These are phyloP conservation scores for Argynnis bischoffii DNA, from an alignment of 2,888 invertebrate species.

Conservation along the genomic window DNA sequence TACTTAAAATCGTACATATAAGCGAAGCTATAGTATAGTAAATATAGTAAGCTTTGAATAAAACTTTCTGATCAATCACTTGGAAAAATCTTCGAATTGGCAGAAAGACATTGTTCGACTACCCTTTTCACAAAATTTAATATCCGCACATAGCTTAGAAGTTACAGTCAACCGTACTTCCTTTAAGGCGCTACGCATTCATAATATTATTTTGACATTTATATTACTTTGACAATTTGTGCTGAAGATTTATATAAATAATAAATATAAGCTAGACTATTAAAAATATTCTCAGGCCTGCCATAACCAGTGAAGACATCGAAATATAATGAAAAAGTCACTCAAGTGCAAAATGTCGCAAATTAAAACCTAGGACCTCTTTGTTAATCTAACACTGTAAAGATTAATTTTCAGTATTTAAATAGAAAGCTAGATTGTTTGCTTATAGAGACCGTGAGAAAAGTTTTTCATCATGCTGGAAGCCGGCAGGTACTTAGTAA, in stretches of 20 bases:
- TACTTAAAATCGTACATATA: no score
- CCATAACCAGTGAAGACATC: constrained; percentile 36
- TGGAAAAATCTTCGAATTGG: neutral
- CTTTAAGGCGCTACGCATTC: neutral
- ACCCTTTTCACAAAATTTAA: no score
- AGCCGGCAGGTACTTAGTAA: constrained; percentile 47
- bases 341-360: constrained; percentile 38
- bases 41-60: no score
- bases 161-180: neutral
- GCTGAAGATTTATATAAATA: neutral
- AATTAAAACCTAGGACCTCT: constrained; percentile 39
- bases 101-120: neutral
- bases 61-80: neutral
- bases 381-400: constrained; percentile 35
- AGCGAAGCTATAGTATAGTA: no score
- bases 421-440: constrained; percentile 69
- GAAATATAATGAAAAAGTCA: constrained; percentile 35
- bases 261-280: neutral
- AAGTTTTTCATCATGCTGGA: constrained; percentile 52
- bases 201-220: constrained; percentile 1
- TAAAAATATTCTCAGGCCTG: constrained; percentile 21
- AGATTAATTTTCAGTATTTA: constrained; percentile 53
- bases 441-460: constrained; percentile 75
- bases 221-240: neutral
- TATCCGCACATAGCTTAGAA: no score